These are phyloP conservation scores for Vesta saturnalis DNA, from an alignment of 2,888 invertebrate species.

Conservation along the genomic window DNA sequence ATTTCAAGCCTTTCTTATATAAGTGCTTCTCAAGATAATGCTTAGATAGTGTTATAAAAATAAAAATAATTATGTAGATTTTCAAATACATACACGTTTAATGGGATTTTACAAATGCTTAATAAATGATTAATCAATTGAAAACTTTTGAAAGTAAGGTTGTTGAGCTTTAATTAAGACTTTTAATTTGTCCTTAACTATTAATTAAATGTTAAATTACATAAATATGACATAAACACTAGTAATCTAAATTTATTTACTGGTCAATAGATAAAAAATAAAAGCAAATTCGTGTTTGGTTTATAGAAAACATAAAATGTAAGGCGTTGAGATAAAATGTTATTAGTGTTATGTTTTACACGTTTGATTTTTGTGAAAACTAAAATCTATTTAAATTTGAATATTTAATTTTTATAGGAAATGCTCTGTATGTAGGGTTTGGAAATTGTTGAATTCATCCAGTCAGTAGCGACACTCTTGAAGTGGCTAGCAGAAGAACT, in stretches of 20 bases:
- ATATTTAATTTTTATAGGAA: not conserved
- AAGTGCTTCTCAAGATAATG: no score
- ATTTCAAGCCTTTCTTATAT: no score
- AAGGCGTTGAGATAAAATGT: no score
- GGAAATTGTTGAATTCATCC: constrained; percentile 28
- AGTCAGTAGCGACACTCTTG: constrained; percentile 45
- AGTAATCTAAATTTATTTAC: not conserved
- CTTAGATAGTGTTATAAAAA: no score
- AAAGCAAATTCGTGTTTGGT: constrained; percentile 1
- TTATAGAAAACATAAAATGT: not conserved
- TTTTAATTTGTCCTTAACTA: not conserved
- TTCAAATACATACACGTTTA: no score
- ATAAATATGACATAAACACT: not conserved
- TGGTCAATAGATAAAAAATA: not conserved
- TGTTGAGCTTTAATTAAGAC: no score
- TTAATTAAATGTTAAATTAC: not conserved
- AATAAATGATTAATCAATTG: no score
- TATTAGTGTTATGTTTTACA: no score
- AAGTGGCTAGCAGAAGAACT: constrained; percentile 40
- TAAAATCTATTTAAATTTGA: no score
- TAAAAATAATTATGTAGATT: no score
- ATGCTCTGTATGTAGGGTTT: not conserved
- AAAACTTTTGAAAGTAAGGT: not conserved
- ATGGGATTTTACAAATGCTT: not conserved
- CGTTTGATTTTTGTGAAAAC: not conserved